Evolutionary conservation across 2,113 vertebrate species (phyloP), one percentile per base, ranked within the genome.

Genomic region (Dunckerocampus dactyliophorus): DNA sequence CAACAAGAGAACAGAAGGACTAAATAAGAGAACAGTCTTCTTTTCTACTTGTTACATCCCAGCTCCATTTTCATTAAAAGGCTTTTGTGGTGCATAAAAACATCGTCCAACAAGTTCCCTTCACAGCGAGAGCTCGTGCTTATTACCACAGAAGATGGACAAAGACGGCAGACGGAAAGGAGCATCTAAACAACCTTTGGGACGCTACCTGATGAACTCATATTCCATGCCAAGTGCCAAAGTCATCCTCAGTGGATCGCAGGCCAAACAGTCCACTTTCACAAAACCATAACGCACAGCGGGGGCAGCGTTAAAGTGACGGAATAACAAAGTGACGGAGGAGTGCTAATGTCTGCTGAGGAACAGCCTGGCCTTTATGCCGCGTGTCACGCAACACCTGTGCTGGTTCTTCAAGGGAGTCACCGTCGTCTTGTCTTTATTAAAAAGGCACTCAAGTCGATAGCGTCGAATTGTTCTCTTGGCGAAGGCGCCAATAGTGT

Each of bases 111-210:
- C 54, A 42, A 42, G 54, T 56, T 42, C 54, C 54, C 54, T 42
- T 42, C 54, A 42, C 54, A 56, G 54, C 54, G 34, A 42, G 54
- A 56, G 54, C 11, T 14, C 20, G 34, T 8, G 34, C 54, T 56
- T 56, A 56, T 56, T 56, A 56, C 54, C 34, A 8, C n/a, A 42
- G 54, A 42, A 56, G 54, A 56, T 56, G 54, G 37, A 56, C 54
- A 20, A 39, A 56, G 53, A 56, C 39, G 53, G 53, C 53, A 39
- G 53, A 21, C 54, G 8, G 31, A 42, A 42, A 42, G 54, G 34
- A 56, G n/a, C 12, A 20, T 15, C 34, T 21, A 39, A 14, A 19
- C 19, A 8, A 4, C 54, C 54, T 56, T 14, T 39, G 54, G 54
- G 54, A 56, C 2, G 20, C 34, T 15, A 42, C 54, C 19, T 42